These are phyloP conservation scores for Laupala kohalensis DNA, from an alignment of 1,140 invertebrate species.

Conservation along the genomic window DNA sequence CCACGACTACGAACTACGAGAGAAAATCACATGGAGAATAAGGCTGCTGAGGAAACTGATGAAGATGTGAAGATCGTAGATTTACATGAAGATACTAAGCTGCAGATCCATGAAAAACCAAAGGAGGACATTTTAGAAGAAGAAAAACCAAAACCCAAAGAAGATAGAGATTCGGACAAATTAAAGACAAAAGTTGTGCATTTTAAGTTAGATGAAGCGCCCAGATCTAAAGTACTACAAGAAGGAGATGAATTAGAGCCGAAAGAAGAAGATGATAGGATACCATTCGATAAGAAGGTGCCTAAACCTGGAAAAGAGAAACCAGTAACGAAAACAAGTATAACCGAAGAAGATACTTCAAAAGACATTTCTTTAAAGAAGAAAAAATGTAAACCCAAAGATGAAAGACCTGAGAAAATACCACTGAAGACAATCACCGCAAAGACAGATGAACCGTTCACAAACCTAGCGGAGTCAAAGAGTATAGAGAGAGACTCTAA, in stretches of 20 bases:
- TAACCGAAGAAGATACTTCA: slow-evolving; percentile 36
- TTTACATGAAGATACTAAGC: neutral
- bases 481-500: too few species aligned
- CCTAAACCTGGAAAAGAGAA: slow-evolving; percentile 34
- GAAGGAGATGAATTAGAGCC: slow-evolving; percentile 20
- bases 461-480: too few species aligned
- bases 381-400: slow-evolving; percentile 10
- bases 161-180: too few species aligned
- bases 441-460: slow-evolving; percentile 12
- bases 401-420: slow-evolving; percentile 10
- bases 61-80: slow-evolving; percentile 19
- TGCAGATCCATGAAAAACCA: neutral
- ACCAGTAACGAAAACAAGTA: slow-evolving; percentile 38
- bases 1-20: too few species aligned
- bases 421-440: slow-evolving; percentile 9
- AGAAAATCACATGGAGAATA: slow-evolving; percentile 22
- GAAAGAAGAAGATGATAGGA: slow-evolving; percentile 9
- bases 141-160: neutral
- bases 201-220: slow-evolving; percentile 26
- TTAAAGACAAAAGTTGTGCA: slow-evolving; percentile 25
- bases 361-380: slow-evolving; percentile 28
- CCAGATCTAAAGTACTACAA: slow-evolving; percentile 32
- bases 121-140: slow-evolving; percentile 7
- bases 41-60: slow-evolving; percentile 5
- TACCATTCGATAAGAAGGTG: slow-evolving; percentile 30